These are phyloP conservation scores for Linepithema humile DNA, from an alignment of 1,140 invertebrate genomes.

Conservation along the genomic window DNA sequence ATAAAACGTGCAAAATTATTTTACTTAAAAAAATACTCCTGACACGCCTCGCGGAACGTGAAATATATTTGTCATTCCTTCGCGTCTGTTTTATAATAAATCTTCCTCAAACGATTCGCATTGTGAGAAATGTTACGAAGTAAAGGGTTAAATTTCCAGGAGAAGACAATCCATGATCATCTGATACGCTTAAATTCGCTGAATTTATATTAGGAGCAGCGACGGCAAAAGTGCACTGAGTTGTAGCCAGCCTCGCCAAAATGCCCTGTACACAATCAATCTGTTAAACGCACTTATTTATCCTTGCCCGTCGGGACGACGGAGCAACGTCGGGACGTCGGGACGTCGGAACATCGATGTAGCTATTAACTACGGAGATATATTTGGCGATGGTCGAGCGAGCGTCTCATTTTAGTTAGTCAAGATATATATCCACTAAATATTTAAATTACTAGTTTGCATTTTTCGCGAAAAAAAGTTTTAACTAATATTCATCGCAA, in stretches of 20 bases:
- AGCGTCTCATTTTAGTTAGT: constrained; percentile 13
- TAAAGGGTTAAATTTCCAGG: constrained; percentile 12
- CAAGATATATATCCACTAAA: background rate
- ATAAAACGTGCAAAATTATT: constrained; percentile 13
- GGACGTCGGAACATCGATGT: constrained; percentile 40
- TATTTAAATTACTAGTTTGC: background rate
- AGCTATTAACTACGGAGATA: constrained; percentile 68
- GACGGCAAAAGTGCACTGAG: constrained; percentile 58
- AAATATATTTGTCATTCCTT: background rate
- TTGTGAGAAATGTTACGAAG: background rate
- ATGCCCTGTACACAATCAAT: constrained; percentile 78
- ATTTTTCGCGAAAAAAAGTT: background rate
- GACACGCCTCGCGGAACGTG: background rate
- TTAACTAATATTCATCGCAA: background rate
- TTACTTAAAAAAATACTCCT: background rate
- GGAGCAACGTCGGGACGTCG: constrained; percentile 34
- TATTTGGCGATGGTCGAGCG: constrained; percentile 67
- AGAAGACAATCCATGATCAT: constrained; percentile 20
- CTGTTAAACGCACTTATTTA: constrained; percentile 75
- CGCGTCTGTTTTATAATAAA: background rate
- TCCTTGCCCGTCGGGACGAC: constrained; percentile 65
- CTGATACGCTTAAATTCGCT: constrained; percentile 49
- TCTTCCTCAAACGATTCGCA: background rate
- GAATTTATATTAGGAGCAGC: constrained; percentile 67
- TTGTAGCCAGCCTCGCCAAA: constrained; percentile 74